Percentiles rank a stretch among this genome's conserved stretches.
phyloP scores from a whole-genome alignment of 2,888 invertebrate genomes.

The Drosophila bunnanda region DNA sequence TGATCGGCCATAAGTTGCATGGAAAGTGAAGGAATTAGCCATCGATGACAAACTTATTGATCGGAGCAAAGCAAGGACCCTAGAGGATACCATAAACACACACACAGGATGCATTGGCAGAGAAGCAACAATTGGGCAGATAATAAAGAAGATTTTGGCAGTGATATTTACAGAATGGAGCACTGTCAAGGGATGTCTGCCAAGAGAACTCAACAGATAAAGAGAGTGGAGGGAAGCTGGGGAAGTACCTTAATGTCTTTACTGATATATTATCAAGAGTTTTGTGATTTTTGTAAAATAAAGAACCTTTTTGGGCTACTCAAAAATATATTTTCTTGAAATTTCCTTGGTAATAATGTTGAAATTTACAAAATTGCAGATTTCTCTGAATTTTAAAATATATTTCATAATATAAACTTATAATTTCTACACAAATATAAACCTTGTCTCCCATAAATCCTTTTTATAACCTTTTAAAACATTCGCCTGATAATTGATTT shows the following conservation, averaged over 20 bases:
- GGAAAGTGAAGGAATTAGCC: slow-evolving; percentile 62
- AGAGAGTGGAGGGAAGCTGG: neutral
- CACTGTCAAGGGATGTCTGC: neutral
- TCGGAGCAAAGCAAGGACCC: neutral
- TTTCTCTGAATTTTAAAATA: neutral
- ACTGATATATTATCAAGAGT: neutral
- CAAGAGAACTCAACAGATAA: slow-evolving; percentile 1
- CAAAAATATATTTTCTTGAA: neutral
- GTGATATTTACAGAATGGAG: slow-evolving; percentile 4
- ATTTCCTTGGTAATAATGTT: neutral
- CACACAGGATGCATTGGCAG: slow-evolving; percentile 25
- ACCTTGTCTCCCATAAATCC: neutral
- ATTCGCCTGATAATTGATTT: slow-evolving; percentile 8
- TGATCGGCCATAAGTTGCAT: slow-evolving; percentile 52
- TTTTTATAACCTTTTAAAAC: neutral
- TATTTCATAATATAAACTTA: neutral
- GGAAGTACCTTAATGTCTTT: neutral
- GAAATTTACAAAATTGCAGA: neutral
- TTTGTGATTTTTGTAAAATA: neutral
- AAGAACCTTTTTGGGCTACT: neutral
- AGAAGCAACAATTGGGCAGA: slow-evolving; percentile 17
- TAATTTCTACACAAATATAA: neutral
- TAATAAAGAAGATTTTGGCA: slow-evolving; percentile 25
- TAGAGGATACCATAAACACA: neutral
- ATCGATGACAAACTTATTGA: slow-evolving; percentile 63